A percentile compares a stretch with the other conserved stretches of the same genome.
phyloP scores from a whole-genome alignment of 2,113 vertebrate species.

The Nycticorax nycticorax region DNA sequence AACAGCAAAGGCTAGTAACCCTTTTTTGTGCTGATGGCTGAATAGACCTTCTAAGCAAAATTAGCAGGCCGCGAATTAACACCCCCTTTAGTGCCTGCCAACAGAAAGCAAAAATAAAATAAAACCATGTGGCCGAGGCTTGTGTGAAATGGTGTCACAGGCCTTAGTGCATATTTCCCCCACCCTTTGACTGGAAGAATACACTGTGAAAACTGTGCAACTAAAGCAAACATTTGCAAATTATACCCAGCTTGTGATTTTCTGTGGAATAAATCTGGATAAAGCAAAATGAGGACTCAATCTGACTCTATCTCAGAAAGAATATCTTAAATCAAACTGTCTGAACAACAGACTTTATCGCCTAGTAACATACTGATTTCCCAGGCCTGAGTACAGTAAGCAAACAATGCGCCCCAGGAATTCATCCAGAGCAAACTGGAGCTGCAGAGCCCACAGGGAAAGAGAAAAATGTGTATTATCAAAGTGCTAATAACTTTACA shows the following conservation, averaged over 20 bases:
- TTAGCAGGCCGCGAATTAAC: constrained; percentile 37
- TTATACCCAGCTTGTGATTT: constrained; percentile 30
- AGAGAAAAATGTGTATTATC: constrained; percentile 18
- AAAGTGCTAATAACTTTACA: not conserved
- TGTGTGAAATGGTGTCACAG: constrained; percentile 43
- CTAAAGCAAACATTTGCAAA: constrained; percentile 50
- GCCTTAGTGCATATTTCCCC: constrained; percentile 27
- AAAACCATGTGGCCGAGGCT: constrained; percentile 41
- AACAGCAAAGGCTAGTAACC: not conserved
- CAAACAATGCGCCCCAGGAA: constrained; percentile 13
- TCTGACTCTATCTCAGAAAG: not conserved
- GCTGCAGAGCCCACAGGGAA: not conserved
- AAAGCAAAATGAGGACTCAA: not conserved
- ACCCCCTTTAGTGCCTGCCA: constrained; percentile 33
- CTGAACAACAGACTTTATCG: not conserved
- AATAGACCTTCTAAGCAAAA: constrained; percentile 2
- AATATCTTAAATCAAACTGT: not conserved
- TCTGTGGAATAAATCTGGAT: not conserved
- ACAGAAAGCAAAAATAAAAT: constrained; percentile 49
- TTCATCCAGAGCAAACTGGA: constrained; percentile 12
- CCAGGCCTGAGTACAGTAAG: not conserved
- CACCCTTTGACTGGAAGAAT: not conserved
- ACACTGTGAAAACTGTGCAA: constrained; percentile 35
- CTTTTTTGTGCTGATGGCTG: not conserved
- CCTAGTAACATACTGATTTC: not conserved